Percentiles rank a stretch among this genome's conserved stretches.
Evolutionary conservation across 2,113 vertebrate species (phyloP).

Genomic region (Pygoscelis antarcticus): DNA sequence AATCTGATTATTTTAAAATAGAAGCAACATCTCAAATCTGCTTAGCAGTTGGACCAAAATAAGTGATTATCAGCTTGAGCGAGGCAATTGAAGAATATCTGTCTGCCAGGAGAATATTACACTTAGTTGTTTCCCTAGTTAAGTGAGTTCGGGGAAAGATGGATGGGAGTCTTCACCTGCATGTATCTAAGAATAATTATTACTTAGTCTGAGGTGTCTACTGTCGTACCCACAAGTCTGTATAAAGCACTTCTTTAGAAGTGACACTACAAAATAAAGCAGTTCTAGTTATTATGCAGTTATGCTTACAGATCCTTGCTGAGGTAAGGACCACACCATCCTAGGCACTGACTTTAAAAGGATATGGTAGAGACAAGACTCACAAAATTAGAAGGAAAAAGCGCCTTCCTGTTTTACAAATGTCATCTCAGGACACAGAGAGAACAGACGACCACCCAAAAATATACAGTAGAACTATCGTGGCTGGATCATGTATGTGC

Average conservation of each 20-base stretch:
- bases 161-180: neutral
- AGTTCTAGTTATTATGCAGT: neutral
- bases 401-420: neutral
- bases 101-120: neutral
- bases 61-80: neutral
- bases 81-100: neutral
- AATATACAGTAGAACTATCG: fast-evolving
- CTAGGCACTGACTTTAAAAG: neutral
- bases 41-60: neutral
- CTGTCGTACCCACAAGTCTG: fast-evolving
- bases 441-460: neutral
- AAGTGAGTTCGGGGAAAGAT: neutral
- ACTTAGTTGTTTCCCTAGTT: neutral
- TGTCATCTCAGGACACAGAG: neutral
- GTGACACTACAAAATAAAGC: neutral
- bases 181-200: neutral
- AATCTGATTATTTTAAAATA: neutral
- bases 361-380: neutral
- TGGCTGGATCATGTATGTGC: neutral
- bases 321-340: neutral
- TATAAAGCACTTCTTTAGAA: neutral
- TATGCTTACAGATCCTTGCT: neutral
- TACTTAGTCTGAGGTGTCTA: neutral
- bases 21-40: neutral
- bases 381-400: neutral